These are phyloP conservation scores for Catocala nupta DNA, from an alignment of 2,888 invertebrate species.

Conservation along the genomic window DNA sequence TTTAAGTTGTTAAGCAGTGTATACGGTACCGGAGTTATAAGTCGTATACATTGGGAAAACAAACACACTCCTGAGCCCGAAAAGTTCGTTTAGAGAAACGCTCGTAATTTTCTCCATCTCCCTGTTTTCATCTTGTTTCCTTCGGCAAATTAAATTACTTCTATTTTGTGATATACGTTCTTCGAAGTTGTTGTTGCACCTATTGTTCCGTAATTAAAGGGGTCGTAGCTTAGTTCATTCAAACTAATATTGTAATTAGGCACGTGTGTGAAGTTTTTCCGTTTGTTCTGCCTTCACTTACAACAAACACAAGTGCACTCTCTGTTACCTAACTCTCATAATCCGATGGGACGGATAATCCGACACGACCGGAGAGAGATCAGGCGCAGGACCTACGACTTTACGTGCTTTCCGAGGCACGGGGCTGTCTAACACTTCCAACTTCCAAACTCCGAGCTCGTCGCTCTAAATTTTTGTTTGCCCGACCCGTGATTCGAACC, in stretches of 20 bases:
- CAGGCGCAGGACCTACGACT: too few relatives aligned
- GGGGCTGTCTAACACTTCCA: too few relatives aligned
- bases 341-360: too few relatives aligned
- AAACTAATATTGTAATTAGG: not conserved
- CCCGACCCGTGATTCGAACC: too few relatives aligned
- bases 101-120: conserved; percentile 54
- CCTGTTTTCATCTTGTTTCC: conserved; percentile 43
- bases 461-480: too few relatives aligned
- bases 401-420: too few relatives aligned
- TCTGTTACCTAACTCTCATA: too few relatives aligned
- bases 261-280: too few relatives aligned
- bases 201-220: conserved; percentile 6
- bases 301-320: too few relatives aligned
- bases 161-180: conserved; percentile 23
- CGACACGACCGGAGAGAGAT: too few relatives aligned
- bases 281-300: too few relatives aligned
- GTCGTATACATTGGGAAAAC: conserved; percentile 43
- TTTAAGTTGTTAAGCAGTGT: conserved; percentile 31
- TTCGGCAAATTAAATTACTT: conserved; percentile 45
- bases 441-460: too few relatives aligned
- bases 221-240: not conserved
- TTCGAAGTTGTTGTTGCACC: conserved; percentile 4
- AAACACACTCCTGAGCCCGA: conserved; percentile 53
- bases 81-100: conserved; percentile 48
- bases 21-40: conserved; percentile 24